Evolutionary conservation across 2,797 vertebrate genomes (phyloP).

Genomic region (Naso thynnoides): DNA sequence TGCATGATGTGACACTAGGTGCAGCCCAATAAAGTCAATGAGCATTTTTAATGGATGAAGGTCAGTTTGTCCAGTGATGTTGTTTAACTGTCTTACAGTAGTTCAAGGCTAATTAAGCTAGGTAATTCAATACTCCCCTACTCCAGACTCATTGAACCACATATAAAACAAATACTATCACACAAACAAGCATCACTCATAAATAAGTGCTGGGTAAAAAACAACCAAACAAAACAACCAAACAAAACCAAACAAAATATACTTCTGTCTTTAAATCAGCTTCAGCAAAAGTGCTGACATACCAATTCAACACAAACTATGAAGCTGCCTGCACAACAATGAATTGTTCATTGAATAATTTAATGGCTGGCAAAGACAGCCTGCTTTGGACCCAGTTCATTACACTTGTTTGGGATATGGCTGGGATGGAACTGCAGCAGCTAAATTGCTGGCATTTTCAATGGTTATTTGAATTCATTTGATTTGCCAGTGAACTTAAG

Average conservation of each 20-base stretch:
- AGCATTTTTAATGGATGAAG: constrained; percentile 56
- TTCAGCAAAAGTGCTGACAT: constrained; percentile 11
- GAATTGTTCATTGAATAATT: constrained; percentile 21
- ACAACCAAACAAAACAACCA: not conserved
- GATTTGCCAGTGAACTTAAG: constrained; percentile 10
- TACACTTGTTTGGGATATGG: constrained; percentile 8
- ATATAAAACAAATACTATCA: constrained; percentile 28
- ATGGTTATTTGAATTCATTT: constrained; percentile 15
- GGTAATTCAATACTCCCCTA: constrained; percentile 27
- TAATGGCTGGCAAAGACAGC: constrained; percentile 20
- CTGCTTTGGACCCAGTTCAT: constrained; percentile 34
- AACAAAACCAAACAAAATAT: not conserved
- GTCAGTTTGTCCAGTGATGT: constrained; percentile 54
- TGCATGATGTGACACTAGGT: constrained; percentile 38
- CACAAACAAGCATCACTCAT: constrained; percentile 3
- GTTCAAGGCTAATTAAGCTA: constrained; percentile 47
- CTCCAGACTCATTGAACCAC: constrained; percentile 20
- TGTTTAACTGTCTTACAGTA: constrained; percentile 55
- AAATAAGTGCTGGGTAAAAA: not conserved
- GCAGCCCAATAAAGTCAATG: constrained; percentile 55
- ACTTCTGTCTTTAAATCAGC: not conserved
- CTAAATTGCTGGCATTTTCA: constrained; percentile 23
- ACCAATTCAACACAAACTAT: constrained; percentile 15
- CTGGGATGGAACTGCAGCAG: constrained; percentile 3
- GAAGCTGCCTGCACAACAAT: constrained; percentile 14